These are phyloP conservation scores for Acleris cristana DNA, from an alignment of 2,888 invertebrate species.

Conservation along the genomic window DNA sequence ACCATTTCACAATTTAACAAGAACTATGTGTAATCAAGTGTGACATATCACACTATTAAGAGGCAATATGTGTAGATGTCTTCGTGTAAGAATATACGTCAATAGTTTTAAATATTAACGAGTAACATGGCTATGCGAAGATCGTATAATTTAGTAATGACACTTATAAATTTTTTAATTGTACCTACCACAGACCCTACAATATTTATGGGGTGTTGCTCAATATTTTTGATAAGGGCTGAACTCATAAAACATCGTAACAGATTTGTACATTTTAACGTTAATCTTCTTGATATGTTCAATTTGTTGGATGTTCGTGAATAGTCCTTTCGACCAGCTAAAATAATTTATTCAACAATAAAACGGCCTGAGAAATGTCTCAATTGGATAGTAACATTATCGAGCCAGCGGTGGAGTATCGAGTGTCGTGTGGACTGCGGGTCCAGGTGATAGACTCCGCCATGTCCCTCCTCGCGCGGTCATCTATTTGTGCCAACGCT, in stretches of 20 bases:
- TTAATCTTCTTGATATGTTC: not conserved
- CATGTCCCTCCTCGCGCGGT: constrained; percentile 55
- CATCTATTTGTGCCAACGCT: constrained; percentile 73
- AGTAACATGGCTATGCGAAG: constrained; percentile 33
- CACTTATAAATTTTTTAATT: constrained; percentile 27
- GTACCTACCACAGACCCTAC: constrained; percentile 31
- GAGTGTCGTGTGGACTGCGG: constrained; percentile 54
- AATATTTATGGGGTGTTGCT: not conserved
- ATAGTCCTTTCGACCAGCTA: not conserved
- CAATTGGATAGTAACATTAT: constrained; percentile 56
- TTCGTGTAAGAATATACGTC: constrained; percentile 26
- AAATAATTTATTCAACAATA: not conserved
- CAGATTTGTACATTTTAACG: too few relatives aligned
- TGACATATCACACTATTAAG: constrained; percentile 31
- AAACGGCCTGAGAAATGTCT: constrained; percentile 27
- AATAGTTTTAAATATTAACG: constrained; percentile 19
- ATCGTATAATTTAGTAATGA: constrained; percentile 35
- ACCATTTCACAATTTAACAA: constrained; percentile 24
- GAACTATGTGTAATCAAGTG: constrained; percentile 31
- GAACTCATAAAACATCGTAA: not conserved
- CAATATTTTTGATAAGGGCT: not conserved
- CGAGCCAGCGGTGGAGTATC: constrained; percentile 52
- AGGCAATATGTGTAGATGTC: constrained; percentile 24
- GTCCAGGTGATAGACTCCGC: constrained; percentile 48
- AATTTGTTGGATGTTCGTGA: not conserved